Percentiles rank a stretch among this genome's conserved stretches.
phyloP scores from a whole-genome alignment of 2,113 vertebrate genomes.

The Heloderma charlesbogerti region DNA sequence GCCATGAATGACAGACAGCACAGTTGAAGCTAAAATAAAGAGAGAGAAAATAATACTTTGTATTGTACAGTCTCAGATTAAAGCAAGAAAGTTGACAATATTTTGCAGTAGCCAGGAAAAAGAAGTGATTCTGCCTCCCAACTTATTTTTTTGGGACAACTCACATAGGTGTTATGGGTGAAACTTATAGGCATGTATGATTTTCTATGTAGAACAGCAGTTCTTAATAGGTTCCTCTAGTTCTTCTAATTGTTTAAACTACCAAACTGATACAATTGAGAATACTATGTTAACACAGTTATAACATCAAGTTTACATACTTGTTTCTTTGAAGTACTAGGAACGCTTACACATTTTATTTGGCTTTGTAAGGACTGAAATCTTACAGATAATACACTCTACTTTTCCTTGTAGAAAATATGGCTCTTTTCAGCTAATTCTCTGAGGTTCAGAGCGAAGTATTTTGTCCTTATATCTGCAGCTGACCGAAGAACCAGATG shows the following conservation, averaged over 20 bases:
- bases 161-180: conserved; percentile 68
- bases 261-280: conserved; percentile 81
- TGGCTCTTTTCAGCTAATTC: conserved; percentile 82
- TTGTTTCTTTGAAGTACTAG: conserved; percentile 83
- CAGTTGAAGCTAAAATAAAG: conserved; percentile 82
- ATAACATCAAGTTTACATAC: conserved; percentile 82
- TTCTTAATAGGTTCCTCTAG: conserved; percentile 77
- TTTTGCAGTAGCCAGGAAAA: conserved; percentile 79
- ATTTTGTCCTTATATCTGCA: conserved; percentile 67
- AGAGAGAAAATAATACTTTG: conserved; percentile 72
- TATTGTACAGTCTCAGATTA: conserved; percentile 79
- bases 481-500: conserved; percentile 71
- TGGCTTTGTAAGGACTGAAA: conserved; percentile 84
- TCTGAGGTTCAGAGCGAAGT: conserved; percentile 78
- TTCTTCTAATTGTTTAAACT: conserved; percentile 81
- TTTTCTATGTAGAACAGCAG: conserved; percentile 70
- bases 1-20: conserved; percentile 81
- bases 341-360: conserved; percentile 83
- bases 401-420: conserved; percentile 79
- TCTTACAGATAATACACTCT: conserved; percentile 81
- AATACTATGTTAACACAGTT: conserved; percentile 78
- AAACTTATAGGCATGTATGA: conserved; percentile 61
- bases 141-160: conserved; percentile 63
- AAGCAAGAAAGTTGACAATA: conserved; percentile 76
- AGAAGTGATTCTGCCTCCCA: conserved; percentile 71